Evolutionary conservation across 2,113 vertebrate genomes (phyloP), one percentile per base, ranked within the genome.

Genomic region (Pseudorasbora parva): DNA sequence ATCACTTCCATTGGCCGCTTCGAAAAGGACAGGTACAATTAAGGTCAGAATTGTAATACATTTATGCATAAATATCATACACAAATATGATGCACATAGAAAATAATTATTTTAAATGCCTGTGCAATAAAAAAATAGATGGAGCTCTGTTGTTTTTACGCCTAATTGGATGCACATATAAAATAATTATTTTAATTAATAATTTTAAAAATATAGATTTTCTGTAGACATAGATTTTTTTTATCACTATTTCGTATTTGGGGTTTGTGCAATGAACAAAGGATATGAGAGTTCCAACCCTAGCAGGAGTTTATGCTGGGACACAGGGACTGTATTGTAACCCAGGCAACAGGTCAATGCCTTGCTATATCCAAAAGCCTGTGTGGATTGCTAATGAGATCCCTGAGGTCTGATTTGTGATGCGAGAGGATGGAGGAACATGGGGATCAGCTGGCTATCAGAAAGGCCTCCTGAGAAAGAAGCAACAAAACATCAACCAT

Each of bases 301-400:
- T 62, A 43, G 9, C 5, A 49, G 47, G 78, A 84, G 64, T 78
- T 62, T 47, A 81, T 23, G 71, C 54, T 86, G 77, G 56, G 81
- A 86, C 84, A 56, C 33, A 5, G 69, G 30, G 68, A 74, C 49
- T 54, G 71, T 14, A 71, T n/a, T 80, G 86, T 86, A 81, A 81
- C 84, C 84, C 60, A 60, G 72, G 84, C 78, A 82, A 85, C 76
- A 81, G 81, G 62, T 86, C 71, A 77, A 45, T 68, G 81, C 72
- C 25, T 77, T 47, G 41, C 77, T 51, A 66, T 49, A 60, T 83
- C 30, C 56, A 77, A 64, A 60, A 21, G 45, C 77, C 68, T 72
- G 51, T 54, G 77, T 51, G n/a, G 77, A 30, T 73, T 81, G 73
- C 21, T 88, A 88, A 88, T 86, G 77, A 86, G 84, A 73, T 88